phyloP scores from a whole-genome alignment of 2,888 invertebrate genomes.

The Heliconius charithonia region DNA sequence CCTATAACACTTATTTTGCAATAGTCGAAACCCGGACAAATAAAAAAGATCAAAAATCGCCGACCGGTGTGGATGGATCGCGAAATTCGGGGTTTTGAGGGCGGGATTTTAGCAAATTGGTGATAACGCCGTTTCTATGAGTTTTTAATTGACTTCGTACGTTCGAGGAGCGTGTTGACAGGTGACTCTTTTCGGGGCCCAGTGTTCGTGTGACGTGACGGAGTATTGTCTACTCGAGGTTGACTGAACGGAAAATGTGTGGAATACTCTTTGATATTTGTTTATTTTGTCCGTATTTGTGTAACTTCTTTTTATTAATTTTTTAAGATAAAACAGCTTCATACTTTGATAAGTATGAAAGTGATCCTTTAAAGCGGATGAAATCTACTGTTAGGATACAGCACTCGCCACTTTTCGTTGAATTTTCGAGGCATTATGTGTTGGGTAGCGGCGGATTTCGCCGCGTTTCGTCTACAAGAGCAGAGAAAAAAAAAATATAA shows the following conservation, averaged over 20 bases:
- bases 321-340: neutral
- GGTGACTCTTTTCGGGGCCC: neutral
- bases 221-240: neutral
- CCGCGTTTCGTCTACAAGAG: no score
- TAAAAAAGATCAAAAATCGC: constrained; percentile 28
- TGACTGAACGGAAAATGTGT: neutral
- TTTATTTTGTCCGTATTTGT: neutral
- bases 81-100: neutral
- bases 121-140: constrained; percentile 22
- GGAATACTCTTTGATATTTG: neutral
- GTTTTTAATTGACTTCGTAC: constrained; percentile 26
- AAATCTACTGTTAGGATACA: no score
- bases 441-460: no score
- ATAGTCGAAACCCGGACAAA: constrained; percentile 34
- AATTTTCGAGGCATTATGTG: no score
- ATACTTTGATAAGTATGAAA: no score
- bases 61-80: neutral
- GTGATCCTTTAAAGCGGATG: no score
- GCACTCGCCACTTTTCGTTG: no score
- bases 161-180: neutral
- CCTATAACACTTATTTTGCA: constrained; percentile 45
- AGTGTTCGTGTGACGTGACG: neutral
- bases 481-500: no score
- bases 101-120: constrained; percentile 23
- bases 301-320: neutral